phyloP scores from a whole-genome alignment of 2,888 invertebrate genomes.

The Malacosoma neustria region DNA sequence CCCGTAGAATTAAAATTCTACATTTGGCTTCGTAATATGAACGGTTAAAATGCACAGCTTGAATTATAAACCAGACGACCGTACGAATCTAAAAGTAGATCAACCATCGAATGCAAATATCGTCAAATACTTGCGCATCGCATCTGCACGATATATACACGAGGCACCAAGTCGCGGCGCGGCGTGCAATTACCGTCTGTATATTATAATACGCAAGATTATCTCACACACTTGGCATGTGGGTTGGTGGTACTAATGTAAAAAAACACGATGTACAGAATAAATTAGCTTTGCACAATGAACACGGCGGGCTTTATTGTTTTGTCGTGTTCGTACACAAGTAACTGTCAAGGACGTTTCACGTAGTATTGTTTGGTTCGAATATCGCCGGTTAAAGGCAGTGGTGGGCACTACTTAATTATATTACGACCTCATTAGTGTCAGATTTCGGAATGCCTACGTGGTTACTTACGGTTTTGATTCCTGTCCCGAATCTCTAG shows the following conservation, averaged over 20 bases:
- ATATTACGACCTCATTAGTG: too few relatives aligned
- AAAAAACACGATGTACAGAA: conserved; percentile 4
- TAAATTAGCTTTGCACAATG: conserved; percentile 9
- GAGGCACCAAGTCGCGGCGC: not conserved
- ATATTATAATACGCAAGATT: conserved; percentile 2
- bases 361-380: not conserved
- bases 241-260: conserved; percentile 7
- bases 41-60: too few relatives aligned
- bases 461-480: too few relatives aligned
- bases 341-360: not conserved
- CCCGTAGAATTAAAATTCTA: too few relatives aligned
- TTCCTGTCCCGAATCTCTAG: too few relatives aligned
- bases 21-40: too few relatives aligned
- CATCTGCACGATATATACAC: conserved; percentile 3
- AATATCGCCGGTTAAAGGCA: too few relatives aligned
- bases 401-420: too few relatives aligned
- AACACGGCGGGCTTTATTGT: conserved; percentile 1
- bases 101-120: too few relatives aligned
- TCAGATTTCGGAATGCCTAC: too few relatives aligned
- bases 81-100: too few relatives aligned
- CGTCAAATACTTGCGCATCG: not conserved
- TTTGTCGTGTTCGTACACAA: conserved; percentile 9
- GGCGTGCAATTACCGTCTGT: conserved; percentile 4
- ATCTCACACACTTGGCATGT: conserved; percentile 15
- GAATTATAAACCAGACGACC: too few relatives aligned